Base-by-base conservation (phyloP, 2,888 invertebrate species). In the Adineta ricciae region DNA sequence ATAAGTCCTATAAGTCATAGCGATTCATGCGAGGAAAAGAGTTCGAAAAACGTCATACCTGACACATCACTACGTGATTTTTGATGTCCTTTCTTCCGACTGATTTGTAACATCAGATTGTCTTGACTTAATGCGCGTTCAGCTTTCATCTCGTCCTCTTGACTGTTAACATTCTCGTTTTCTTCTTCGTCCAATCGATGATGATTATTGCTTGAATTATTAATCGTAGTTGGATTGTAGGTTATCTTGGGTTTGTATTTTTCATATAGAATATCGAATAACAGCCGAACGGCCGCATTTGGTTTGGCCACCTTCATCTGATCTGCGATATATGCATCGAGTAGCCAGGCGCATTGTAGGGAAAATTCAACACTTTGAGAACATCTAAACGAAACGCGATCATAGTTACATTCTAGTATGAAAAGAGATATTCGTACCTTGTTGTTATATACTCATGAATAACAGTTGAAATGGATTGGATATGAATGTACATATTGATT, bases 401-500 rank as follows among this genome's bases (percentile, higher is more conserved):
- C n/a, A n/a, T n/a, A n/a, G n/a, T n/a, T n/a, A n/a, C n/a, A n/a
- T n/a, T n/a, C n/a, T n/a, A n/a, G n/a, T n/a, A n/a, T n/a, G n/a
- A n/a, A n/a, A n/a, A n/a, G n/a, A 8, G 56, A n/a, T 64, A 16
- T 64, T 16, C 11, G 24, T 41, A 78, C 84, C 64, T 41, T 32
- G 19, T 8, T 64, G 52, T 32, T 82, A 89, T 91, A 90, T 90
- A 94, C 94, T 95, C 93, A 91, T 93, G 92, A 52, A 94, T 93
- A 86, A 95, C 91, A 90, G 95, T 95, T 11, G 94, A 94, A 91
- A 95, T 94, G 86, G 95, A 92, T 87, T 95, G 95, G 92, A 97
- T 96, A 92, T 97, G 96, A 91, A 98, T 95, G 91, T 97, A 99
- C 95, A 99, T 96, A 89, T 96, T 96, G 89, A 99, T 94, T 89